Evolutionary conservation across 1,140 invertebrate species (phyloP).

Genomic region (Bombus sibiricus): DNA sequence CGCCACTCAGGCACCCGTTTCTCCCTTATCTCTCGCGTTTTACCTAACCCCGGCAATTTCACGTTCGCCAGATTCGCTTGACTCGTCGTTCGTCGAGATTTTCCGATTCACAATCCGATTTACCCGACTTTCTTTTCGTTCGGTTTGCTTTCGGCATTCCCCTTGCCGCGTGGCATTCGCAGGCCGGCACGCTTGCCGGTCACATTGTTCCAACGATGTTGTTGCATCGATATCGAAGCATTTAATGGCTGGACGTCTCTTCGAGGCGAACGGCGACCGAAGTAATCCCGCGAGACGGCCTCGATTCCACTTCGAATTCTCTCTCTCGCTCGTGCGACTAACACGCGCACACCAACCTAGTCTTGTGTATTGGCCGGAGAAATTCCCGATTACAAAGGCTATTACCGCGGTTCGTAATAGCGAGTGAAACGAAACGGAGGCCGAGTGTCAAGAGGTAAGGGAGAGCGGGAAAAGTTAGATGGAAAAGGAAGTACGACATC

Average conservation of each 20-base stretch:
- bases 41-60: conserved; percentile 14
- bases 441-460: conserved; percentile 47
- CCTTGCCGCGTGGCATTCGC: too few relatives aligned
- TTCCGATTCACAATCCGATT: conserved; percentile 17
- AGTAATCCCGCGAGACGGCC: conserved; percentile 35
- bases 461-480: not conserved
- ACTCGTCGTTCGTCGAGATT: conserved; percentile 15
- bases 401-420: conserved; percentile 69
- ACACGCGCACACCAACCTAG: not conserved
- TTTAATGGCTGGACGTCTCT: conserved; percentile 39
- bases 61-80: conserved; percentile 10
- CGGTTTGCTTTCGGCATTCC: not conserved
- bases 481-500: not conserved
- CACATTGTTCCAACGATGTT: not conserved
- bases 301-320: conserved; percentile 19
- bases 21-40: conserved; percentile 6
- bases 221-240: conserved; percentile 45
- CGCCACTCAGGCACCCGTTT: not conserved
- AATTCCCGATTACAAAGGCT: conserved; percentile 77
- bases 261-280: conserved; percentile 14
- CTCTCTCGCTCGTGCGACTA: not conserved
- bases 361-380: conserved; percentile 51
- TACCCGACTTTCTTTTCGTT: not conserved
- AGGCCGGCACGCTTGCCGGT: too few relatives aligned
- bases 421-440: conserved; percentile 47